Base-by-base conservation (phyloP, 1,140 invertebrate species). In the Saccostrea cuccullata region DNA sequence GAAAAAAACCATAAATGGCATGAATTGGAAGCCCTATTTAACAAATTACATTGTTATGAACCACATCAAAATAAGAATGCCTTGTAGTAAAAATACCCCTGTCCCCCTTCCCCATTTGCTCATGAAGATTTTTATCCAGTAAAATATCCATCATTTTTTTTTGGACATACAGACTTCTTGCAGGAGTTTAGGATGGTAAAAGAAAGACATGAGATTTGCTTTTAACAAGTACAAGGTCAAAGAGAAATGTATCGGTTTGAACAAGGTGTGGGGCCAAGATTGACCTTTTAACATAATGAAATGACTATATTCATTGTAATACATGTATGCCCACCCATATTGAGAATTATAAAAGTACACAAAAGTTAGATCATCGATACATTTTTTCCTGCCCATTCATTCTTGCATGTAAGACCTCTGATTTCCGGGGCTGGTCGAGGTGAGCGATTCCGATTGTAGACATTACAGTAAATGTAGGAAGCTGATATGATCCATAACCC, bases 281-380 rank as follows among this genome's bases (percentile, higher is more conserved):
- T 47, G 47, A 47, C 47, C 47, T 47, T 36, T 47, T 47, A 47
- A 47, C 47, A 47, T 47, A 2, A 47, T 47, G 47, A 47, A 47
- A 47, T 47, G 47, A 47, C 47, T 47, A 47, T 47, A 2, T 47
- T 47, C 47, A 8, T 47, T 8, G 47, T 15, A 77, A 77, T 17
- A n/a, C n/a, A n/a, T n/a, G n/a, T n/a, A 30, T 77, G 70, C 70
- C 70, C 70, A 36, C 70, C 70, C 26, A 77, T 77, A 77, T 12
- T 77, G 70, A 77, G 26, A 15, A 9, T 47, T 77, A 36, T 77
- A 9, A 36, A 77, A 77, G 70, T 77, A 9, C 70, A 30, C 23
- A 12, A 36, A 77, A 36, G 70, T 77, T 77, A 36, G 17, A 77
- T 77, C 8, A 36, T 30, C 36, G 23, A 77, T 64, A n/a, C 58